These are phyloP conservation scores for Rhinogobio ventralis DNA, from an alignment of 2,797 vertebrate genomes.

Conservation along the genomic window DNA sequence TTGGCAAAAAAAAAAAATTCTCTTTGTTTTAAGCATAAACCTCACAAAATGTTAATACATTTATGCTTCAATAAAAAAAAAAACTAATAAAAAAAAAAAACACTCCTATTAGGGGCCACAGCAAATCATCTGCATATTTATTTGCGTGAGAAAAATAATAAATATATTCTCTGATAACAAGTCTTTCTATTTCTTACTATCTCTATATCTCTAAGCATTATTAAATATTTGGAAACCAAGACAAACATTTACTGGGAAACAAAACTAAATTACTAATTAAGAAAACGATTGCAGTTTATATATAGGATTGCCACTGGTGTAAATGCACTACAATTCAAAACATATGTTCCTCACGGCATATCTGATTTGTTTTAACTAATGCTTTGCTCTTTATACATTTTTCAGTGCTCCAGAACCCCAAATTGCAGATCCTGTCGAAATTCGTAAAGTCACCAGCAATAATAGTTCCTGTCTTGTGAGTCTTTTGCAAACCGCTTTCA, in stretches of 20 bases:
- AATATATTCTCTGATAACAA: too few relatives aligned
- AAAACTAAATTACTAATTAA: background rate
- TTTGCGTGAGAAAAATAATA: too few relatives aligned
- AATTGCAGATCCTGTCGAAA: background rate
- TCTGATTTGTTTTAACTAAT: background rate
- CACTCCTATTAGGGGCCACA: too few relatives aligned
- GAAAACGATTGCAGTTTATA: background rate
- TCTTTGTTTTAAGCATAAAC: too few relatives aligned
- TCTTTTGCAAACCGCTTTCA: background rate
- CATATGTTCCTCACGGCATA: background rate
- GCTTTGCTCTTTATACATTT: background rate
- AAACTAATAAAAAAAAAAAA: too few relatives aligned
- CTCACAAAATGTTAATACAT: too few relatives aligned
- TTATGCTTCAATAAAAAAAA: too few relatives aligned
- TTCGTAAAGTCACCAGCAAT: constrained; percentile 29
- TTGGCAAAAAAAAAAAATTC: too few relatives aligned
- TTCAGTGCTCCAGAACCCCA: background rate
- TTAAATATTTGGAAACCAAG: background rate
- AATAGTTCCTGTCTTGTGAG: constrained; percentile 46
- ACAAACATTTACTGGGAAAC: background rate
- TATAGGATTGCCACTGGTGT: background rate
- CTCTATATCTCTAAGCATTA: background rate
- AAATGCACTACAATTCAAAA: background rate
- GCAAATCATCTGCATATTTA: too few relatives aligned
- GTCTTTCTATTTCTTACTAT: too few relatives aligned